phyloP scores from a whole-genome alignment of 2,113 vertebrate species.

The Dipodomys spectabilis region DNA sequence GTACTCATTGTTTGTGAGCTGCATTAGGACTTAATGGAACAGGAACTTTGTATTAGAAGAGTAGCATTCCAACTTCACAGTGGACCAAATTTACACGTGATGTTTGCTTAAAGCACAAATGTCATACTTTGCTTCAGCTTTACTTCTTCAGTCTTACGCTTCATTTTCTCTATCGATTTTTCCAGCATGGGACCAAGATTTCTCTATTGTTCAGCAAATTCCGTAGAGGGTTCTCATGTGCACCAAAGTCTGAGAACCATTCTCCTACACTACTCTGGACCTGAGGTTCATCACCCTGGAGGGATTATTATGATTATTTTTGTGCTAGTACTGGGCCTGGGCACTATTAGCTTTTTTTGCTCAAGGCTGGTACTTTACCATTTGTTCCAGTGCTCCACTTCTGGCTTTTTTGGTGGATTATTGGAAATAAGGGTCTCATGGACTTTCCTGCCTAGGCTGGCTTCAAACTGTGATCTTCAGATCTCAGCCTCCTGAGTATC shows the following conservation, averaged over 20 bases:
- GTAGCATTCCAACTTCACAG: background rate
- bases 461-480: too few relatives aligned
- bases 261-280: background rate
- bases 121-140: too few relatives aligned
- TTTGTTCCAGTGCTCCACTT: too few relatives aligned
- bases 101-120: background rate
- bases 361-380: too few relatives aligned
- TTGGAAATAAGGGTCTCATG: too few relatives aligned
- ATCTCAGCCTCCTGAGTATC: too few relatives aligned
- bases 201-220: background rate
- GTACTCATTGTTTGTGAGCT: background rate
- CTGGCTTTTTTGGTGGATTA: too few relatives aligned
- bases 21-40: background rate
- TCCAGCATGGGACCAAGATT: background rate
- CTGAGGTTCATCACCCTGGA: background rate
- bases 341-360: too few relatives aligned
- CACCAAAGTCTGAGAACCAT: background rate
- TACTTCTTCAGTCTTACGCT: too few relatives aligned
- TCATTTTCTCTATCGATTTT: too few relatives aligned
- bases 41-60: background rate
- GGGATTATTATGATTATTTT: background rate
- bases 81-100: background rate
- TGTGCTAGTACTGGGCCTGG: too few relatives aligned
- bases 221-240: background rate
- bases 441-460: too few relatives aligned